phyloP scores from a whole-genome alignment of 2,113 vertebrate genomes.

The Salvator merianae region DNA sequence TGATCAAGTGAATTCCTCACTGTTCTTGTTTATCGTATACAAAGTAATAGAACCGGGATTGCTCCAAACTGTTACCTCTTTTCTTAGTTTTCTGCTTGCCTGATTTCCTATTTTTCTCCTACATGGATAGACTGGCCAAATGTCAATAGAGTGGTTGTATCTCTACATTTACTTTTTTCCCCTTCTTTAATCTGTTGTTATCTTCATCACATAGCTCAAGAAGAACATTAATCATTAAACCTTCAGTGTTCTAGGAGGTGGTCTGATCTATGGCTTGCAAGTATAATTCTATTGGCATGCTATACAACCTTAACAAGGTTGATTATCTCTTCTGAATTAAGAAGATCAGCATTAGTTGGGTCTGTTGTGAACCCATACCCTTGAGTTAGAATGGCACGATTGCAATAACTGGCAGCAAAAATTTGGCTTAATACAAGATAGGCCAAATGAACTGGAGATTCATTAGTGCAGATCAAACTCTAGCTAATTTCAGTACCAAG shows the following conservation, averaged over 20 bases:
- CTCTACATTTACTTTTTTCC: background rate
- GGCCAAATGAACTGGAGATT: background rate
- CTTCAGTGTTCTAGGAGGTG: background rate
- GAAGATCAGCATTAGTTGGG: background rate
- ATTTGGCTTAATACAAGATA: background rate
- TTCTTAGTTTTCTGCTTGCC: background rate
- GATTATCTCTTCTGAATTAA: background rate
- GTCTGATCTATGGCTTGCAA: background rate
- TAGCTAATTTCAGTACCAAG: background rate
- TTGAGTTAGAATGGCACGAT: background rate
- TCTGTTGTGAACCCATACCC: background rate
- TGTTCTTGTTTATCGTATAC: background rate
- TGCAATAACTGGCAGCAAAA: background rate
- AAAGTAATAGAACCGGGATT: background rate
- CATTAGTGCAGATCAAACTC: background rate
- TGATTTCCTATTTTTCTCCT: background rate
- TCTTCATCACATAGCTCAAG: background rate
- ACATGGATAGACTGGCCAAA: background rate
- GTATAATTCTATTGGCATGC: background rate
- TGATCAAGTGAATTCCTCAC: background rate
- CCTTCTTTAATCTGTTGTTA: background rate
- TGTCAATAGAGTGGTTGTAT: background rate
- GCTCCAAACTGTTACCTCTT: background rate
- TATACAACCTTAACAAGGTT: background rate
- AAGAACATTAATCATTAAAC: background rate